Conservation (phyloP, 2,888 invertebrate species). For the Argynnis bischoffii region DNA sequence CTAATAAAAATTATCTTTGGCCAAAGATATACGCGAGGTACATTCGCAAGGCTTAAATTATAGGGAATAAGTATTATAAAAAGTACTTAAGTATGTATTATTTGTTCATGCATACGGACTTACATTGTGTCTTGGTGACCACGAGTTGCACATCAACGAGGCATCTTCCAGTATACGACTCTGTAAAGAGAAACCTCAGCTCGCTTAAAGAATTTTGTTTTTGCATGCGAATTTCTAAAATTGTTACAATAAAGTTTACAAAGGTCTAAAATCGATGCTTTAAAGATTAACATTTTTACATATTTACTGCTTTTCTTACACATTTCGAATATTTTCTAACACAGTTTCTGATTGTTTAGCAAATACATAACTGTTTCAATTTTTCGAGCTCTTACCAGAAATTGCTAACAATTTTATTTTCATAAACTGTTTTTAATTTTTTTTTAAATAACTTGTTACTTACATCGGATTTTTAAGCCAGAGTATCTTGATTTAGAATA, state of each 20-base stretch:
- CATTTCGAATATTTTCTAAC: too few species aligned
- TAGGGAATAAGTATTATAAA: neutral
- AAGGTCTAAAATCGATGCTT: neutral
- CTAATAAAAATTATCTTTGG: conserved; percentile 57
- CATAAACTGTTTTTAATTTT: too few species aligned
- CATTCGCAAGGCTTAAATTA: conserved; percentile 54
- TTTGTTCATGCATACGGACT: conserved; percentile 70
- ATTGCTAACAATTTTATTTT: too few species aligned
- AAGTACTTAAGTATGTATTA: conserved; percentile 2
- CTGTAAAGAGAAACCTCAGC: conserved; percentile 84
- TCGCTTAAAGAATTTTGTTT: conserved; percentile 48
- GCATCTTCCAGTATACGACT: conserved; percentile 95
- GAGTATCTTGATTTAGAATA: too few species aligned
- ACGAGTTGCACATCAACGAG: conserved; percentile 95
- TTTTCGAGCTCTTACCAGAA: too few species aligned
- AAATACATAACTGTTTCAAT: too few species aligned
- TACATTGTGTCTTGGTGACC: conserved; percentile 95
- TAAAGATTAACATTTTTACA: too few species aligned
- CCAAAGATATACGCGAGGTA: conserved; percentile 67
- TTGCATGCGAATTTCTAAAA: conserved; percentile 45
- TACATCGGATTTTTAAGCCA: too few species aligned
- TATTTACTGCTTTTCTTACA: too few species aligned
- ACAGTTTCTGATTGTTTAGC: too few species aligned
- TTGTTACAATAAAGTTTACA: neutral
- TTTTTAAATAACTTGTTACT: too few species aligned